Percentiles rank a stretch among this genome's conserved stretches.
Conservation (phyloP, 2,797 vertebrate genomes). For the Champsocephalus esox region DNA sequence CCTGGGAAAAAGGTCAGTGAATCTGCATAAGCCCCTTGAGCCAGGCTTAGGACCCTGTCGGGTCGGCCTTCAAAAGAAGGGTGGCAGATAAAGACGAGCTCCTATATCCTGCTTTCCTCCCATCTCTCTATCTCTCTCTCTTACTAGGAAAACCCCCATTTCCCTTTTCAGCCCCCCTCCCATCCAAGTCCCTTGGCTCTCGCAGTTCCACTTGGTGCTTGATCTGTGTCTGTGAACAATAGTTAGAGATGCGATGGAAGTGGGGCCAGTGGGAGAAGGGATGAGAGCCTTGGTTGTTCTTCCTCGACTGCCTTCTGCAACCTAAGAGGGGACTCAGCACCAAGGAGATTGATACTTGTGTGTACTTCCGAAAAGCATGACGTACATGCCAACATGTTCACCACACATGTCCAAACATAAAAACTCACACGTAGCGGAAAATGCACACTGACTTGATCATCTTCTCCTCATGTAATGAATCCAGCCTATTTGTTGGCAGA, state of each 20-base stretch:
- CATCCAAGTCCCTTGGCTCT: slow-evolving; percentile 53
- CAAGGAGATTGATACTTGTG: slow-evolving; percentile 87
- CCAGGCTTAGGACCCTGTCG: slow-evolving; percentile 90
- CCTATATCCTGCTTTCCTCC: slow-evolving; percentile 57
- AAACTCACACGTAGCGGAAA: slow-evolving; percentile 32
- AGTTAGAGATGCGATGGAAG: slow-evolving; percentile 58
- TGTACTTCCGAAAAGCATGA: slow-evolving; percentile 65
- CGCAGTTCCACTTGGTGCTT: slow-evolving; percentile 74
- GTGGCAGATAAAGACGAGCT: slow-evolving; percentile 60
- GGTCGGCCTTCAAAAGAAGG: slow-evolving; percentile 86
- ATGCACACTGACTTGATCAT: slow-evolving; percentile 59
- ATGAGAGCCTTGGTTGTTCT: slow-evolving; percentile 52
- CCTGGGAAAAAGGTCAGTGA: slow-evolving; percentile 95
- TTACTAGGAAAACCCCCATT: slow-evolving; percentile 26
- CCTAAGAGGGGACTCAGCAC: slow-evolving; percentile 87
- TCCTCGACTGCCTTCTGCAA: slow-evolving; percentile 82
- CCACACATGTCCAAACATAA: slow-evolving; percentile 36
- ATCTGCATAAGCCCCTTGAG: slow-evolving; percentile 95
- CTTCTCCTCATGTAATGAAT: slow-evolving; percentile 87
- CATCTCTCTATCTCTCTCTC: slow-evolving; percentile 34
- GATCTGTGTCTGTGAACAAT: slow-evolving; percentile 85
- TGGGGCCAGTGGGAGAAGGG: slow-evolving; percentile 34
- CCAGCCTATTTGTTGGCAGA: slow-evolving; percentile 87
- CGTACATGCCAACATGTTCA: slow-evolving; percentile 50
- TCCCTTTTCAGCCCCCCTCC: slow-evolving; percentile 31